Evolutionary conservation across 2,797 vertebrate species (phyloP).

Genomic region (Valencia hispanica): DNA sequence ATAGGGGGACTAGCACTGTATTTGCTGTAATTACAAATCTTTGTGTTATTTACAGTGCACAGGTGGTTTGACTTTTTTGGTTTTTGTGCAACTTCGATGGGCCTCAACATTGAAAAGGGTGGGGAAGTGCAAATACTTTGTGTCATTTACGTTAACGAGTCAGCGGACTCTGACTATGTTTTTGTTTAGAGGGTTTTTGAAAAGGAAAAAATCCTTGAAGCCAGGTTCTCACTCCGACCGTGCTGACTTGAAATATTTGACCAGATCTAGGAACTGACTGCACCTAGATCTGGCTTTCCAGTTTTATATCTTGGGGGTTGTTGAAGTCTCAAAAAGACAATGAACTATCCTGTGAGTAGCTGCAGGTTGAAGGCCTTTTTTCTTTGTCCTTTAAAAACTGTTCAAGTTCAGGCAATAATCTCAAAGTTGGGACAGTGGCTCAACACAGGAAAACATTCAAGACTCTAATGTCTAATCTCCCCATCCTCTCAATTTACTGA

Average conservation of each 20-base stretch:
- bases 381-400: not conserved
- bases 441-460: not conserved
- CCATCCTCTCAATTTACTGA: not conserved
- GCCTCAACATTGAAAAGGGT: slow-evolving; percentile 33
- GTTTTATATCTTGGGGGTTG: not conserved
- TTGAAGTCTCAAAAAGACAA: slow-evolving; percentile 17
- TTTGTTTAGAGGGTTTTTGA: not conserved
- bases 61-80: slow-evolving; percentile 17
- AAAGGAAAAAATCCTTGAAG: slow-evolving; percentile 2
- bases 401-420: not conserved
- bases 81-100: slow-evolving; percentile 13
- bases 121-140: slow-evolving; percentile 36
- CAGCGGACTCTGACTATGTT: slow-evolving; percentile 9
- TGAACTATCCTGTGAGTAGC: slow-evolving; percentile 25
- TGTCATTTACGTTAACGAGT: slow-evolving; percentile 25
- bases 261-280: slow-evolving; percentile 20
- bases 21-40: slow-evolving; percentile 45
- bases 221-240: slow-evolving; percentile 11
- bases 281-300: slow-evolving; percentile 24
- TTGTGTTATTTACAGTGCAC: slow-evolving; percentile 18
- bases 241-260: slow-evolving; percentile 35
- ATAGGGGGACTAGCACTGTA: slow-evolving; percentile 25
- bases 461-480: slow-evolving; percentile 3
- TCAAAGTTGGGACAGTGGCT: not conserved
- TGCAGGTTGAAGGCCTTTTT: slow-evolving; percentile 34